phyloP scores from a whole-genome alignment of 2,113 vertebrate genomes.

The Shinisaurus crocodilurus region DNA sequence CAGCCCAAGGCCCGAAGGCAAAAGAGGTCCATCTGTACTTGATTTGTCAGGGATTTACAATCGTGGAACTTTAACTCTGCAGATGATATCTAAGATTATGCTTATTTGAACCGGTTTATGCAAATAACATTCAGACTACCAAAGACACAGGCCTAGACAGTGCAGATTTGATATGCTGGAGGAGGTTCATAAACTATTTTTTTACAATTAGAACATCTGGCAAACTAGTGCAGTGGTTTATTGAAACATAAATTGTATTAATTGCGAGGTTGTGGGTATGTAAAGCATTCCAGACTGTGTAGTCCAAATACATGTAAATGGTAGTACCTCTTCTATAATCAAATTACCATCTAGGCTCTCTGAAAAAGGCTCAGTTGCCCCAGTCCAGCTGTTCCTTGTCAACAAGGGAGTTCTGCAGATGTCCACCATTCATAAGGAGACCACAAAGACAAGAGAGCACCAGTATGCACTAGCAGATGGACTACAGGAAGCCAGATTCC shows the following conservation, averaged over 20 bases:
- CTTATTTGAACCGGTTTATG: conserved; percentile 77
- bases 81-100: conserved; percentile 82
- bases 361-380: not conserved
- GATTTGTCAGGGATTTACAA: conserved; percentile 83
- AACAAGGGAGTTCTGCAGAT: not conserved
- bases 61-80: conserved; percentile 81
- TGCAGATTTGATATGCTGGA: conserved; percentile 73
- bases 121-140: conserved; percentile 77
- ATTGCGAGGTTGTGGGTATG: conserved; percentile 75
- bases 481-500: too few species aligned
- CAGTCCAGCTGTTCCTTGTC: not conserved
- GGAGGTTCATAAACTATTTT: conserved; percentile 79
- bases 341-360: not conserved
- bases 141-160: conserved; percentile 71
- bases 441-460: not conserved
- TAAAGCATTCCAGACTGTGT: conserved; percentile 62
- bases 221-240: conserved; percentile 77
- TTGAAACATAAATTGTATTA: conserved; percentile 78
- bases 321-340: not conserved
- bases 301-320: conserved; percentile 46
- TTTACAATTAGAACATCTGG: conserved; percentile 81
- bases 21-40: conserved; percentile 78
- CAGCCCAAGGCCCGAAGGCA: conserved; percentile 70
- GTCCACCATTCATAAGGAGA: not conserved
- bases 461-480: not conserved